Percentiles rank a stretch among this genome's conserved stretches.
phyloP scores from a whole-genome alignment of 2,113 vertebrate genomes.

The Myrmecobius fasciatus region DNA sequence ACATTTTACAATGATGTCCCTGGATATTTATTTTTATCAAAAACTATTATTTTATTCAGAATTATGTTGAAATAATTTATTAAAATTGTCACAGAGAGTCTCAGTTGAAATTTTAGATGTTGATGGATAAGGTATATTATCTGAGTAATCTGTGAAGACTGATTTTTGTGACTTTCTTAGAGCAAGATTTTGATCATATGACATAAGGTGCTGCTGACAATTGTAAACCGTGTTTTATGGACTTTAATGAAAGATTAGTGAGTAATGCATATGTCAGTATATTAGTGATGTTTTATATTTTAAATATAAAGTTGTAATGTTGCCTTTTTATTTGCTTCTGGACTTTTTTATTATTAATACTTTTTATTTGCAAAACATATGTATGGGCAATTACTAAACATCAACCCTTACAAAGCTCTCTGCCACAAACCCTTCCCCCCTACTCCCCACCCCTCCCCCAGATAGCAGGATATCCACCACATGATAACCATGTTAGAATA shows the following conservation, averaged over 20 bases:
- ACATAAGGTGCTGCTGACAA: not conserved
- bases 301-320: constrained; percentile 4
- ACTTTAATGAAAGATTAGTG: constrained; percentile 5
- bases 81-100: not conserved
- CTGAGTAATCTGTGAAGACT: not conserved
- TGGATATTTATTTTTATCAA: constrained; percentile 6
- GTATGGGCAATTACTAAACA: too few species aligned
- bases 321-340: not conserved
- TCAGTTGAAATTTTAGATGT: not conserved
- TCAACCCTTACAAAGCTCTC: too few species aligned
- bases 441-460: too few species aligned
- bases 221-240: not conserved
- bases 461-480: too few species aligned
- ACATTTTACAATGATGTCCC: constrained; percentile 11
- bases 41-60: not conserved
- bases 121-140: not conserved
- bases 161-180: not conserved
- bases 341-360: too few species aligned
- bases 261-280: not conserved
- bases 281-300: constrained; percentile 3
- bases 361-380: too few species aligned
- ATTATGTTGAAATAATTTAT: not conserved
- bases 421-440: too few species aligned
- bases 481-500: too few species aligned
- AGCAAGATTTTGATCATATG: not conserved